Base-by-base conservation (phyloP, 2,888 invertebrate species). In the Hydrotaea cyrtoneurina region DNA sequence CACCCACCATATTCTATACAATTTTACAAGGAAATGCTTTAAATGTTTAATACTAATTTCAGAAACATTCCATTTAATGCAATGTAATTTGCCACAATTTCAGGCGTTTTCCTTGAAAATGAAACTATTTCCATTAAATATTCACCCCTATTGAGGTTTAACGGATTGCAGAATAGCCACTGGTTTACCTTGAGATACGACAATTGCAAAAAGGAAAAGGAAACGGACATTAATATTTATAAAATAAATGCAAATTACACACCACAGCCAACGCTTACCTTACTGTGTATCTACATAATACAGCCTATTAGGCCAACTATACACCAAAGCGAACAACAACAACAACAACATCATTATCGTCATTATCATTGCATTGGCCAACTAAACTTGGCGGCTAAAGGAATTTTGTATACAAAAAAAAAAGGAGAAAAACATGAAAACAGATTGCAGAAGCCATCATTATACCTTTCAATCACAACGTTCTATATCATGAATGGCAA, bases 201-300 rank as follows among this genome's bases (percentile, higher is more conserved):
- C 3, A 15, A 4, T 19, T 15, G 21, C 2, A 19, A 43, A 43
- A 39, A 39, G 17, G 17, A 36, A 66, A 66, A 43, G 4, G 2
- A 39, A n/a, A 66, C 26, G 39, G 43, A 1, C 69, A 69, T 69
- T 43, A 69, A 69, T 69, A 69, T 43, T 46, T 46, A 69, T 69
- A 69, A 46, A 69, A 69, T 46, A 46, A 69, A 69, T 66, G 66
- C 66, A 66, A 66, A 66, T 66, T 39, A 66, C 21, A 36, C n/a
- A 53, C 7, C 53, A 53, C 55, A 5, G 2, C 21, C 39, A 43
- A 66, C 66, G 21, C 31, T 62, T 62, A 46, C 21, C 46, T 19
- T 53, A 4, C 17, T 4, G 13, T 4, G 43, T 43, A 57, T 59
- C 5, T 4, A 10, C 69, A 46, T 43, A 46, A 21, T 46, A 23